Conservation (phyloP, 2,113 vertebrate genomes). For the Lagopus muta region DNA sequence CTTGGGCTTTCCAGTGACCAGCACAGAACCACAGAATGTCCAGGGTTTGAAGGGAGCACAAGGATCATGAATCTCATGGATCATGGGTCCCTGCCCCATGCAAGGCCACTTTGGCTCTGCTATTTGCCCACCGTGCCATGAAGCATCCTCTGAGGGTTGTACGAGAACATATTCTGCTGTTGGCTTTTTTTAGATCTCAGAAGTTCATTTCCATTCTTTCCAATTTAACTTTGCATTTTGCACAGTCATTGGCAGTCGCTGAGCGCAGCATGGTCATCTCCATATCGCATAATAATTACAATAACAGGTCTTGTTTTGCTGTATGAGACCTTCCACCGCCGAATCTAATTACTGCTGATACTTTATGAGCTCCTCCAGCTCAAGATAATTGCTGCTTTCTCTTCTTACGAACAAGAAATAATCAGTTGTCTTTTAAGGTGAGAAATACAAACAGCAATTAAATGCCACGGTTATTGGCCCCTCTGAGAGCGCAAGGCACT, state of each 20-base stretch:
- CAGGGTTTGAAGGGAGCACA: no score
- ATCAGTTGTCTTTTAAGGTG: constrained; percentile 49
- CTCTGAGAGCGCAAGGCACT: neutral
- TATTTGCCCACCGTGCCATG: neutral
- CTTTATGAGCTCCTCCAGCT: constrained; percentile 41
- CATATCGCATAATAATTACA: constrained; percentile 46
- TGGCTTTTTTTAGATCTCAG: neutral
- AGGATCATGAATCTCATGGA: no score
- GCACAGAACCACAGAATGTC: no score
- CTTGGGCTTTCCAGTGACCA: neutral
- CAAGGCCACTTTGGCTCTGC: neutral
- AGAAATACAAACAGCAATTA: constrained; percentile 67
- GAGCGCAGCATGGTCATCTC: fast-evolving
- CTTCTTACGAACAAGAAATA: constrained; percentile 41
- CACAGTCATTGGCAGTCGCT: neutral
- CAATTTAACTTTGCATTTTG: neutral
- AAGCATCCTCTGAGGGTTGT: neutral
- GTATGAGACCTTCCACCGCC: constrained; percentile 11
- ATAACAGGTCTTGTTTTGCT: constrained; percentile 59
- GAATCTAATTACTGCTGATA: constrained; percentile 58
- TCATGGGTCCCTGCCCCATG: no score
- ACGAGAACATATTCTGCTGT: neutral
- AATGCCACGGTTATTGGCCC: neutral
- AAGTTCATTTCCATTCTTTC: constrained; percentile 27
- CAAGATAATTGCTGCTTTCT: constrained; percentile 59